phyloP scores from a whole-genome alignment of 2,797 vertebrate genomes.

The Pangasius krempfi region DNA sequence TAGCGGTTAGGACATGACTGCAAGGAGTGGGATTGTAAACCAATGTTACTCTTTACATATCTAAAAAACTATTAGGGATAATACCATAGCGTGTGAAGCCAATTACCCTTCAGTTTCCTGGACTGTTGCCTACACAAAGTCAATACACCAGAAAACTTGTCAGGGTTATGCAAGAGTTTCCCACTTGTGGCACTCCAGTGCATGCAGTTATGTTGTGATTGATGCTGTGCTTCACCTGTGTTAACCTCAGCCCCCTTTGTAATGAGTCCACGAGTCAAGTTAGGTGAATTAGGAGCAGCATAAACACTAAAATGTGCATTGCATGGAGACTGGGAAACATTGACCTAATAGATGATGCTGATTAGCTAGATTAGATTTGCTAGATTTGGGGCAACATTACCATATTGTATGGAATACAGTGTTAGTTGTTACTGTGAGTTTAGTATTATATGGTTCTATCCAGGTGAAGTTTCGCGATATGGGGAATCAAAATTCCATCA shows the following conservation, averaged over 20 bases:
- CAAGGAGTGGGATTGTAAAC: neutral
- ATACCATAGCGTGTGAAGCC: neutral
- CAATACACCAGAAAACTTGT: neutral
- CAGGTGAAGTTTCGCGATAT: neutral
- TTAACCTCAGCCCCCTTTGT: neutral
- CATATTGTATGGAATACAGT: neutral
- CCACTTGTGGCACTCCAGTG: neutral
- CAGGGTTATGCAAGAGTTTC: no score
- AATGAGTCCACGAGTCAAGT: neutral
- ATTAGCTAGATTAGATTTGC: neutral
- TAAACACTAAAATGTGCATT: neutral
- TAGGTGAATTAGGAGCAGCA: neutral
- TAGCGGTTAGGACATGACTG: constrained; percentile 25
- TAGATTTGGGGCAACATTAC: neutral
- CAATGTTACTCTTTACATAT: neutral
- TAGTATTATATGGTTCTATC: neutral
- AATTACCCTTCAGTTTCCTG: neutral
- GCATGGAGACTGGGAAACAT: neutral
- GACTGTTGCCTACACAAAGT: neutral
- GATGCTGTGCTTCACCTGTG: neutral
- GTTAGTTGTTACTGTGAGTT: neutral
- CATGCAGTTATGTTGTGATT: neutral
- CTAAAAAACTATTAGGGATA: neutral
- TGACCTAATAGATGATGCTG: neutral
- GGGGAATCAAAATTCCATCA: neutral